These are phyloP conservation scores for Charina bottae DNA, from an alignment of 2,113 vertebrate species.

Conservation along the genomic window DNA sequence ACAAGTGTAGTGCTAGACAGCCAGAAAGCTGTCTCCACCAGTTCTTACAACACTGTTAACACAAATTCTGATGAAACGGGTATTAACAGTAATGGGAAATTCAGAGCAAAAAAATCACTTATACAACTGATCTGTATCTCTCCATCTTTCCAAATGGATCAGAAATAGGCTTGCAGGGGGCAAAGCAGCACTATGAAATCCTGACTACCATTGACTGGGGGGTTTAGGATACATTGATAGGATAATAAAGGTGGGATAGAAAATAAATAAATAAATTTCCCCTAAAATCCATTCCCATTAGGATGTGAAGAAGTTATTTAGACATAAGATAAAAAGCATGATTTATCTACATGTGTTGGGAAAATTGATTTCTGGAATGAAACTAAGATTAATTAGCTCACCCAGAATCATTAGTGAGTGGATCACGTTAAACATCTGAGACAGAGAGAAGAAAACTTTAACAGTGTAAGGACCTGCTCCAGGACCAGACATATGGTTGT, in stretches of 20 bases:
- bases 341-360: not conserved
- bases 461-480: not conserved
- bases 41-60: conserved; percentile 14
- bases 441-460: not conserved
- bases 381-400: not conserved
- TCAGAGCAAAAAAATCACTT: not conserved
- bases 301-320: not conserved
- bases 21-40: conserved; percentile 35
- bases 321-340: not conserved
- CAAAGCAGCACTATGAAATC: not conserved
- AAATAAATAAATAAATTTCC: no score
- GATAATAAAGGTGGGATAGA: no score
- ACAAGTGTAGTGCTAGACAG: not conserved
- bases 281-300: not conserved
- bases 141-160: not conserved
- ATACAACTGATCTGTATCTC: not conserved
- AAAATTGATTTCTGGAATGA: not conserved
- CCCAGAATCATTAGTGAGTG: not conserved
- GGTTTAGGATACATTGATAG: not conserved
- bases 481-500: not conserved
- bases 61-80: conserved; percentile 4
- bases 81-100: conserved; percentile 10
- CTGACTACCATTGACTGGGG: not conserved
- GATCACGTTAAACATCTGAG: not conserved
- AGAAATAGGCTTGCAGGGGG: not conserved